These are phyloP conservation scores for Myrmecobius fasciatus DNA, from an alignment of 2,113 vertebrate species.

Conservation along the genomic window DNA sequence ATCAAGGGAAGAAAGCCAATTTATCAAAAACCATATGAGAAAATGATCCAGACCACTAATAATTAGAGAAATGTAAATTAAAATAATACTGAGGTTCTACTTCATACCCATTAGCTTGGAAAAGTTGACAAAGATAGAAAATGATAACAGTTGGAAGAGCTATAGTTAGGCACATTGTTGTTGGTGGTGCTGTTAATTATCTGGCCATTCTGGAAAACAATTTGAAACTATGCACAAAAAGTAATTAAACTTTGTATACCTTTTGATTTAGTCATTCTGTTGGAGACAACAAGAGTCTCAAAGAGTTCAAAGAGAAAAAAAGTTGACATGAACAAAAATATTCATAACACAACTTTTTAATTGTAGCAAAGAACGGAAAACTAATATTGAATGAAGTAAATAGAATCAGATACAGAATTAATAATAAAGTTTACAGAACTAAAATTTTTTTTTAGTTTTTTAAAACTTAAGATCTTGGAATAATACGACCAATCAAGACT, in stretches of 20 bases:
- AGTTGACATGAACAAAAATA: not conserved
- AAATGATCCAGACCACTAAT: not conserved
- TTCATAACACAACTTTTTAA: not conserved
- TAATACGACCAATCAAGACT: not conserved
- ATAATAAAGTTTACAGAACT: not conserved
- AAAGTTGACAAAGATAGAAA: not conserved
- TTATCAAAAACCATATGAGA: not conserved
- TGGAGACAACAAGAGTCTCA: not conserved
- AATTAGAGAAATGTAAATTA: not conserved
- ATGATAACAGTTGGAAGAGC: not conserved
- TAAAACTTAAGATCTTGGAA: not conserved
- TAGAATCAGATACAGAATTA: not conserved
- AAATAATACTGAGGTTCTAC: not conserved
- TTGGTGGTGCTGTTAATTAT: not conserved
- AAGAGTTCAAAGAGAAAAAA: not conserved
- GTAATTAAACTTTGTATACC: not conserved
- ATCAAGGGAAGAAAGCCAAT: not conserved
- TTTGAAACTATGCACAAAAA: not conserved
- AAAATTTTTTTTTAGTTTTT: too few species aligned
- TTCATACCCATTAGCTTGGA: not conserved
- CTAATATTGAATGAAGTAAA: not conserved
- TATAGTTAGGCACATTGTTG: not conserved
- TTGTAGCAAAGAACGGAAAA: not conserved
- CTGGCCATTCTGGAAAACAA: not conserved
- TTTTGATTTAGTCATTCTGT: not conserved